Conservation (phyloP, 37 sponge, comb jelly and placozoan genomes). For the Geodia barretti region DNA sequence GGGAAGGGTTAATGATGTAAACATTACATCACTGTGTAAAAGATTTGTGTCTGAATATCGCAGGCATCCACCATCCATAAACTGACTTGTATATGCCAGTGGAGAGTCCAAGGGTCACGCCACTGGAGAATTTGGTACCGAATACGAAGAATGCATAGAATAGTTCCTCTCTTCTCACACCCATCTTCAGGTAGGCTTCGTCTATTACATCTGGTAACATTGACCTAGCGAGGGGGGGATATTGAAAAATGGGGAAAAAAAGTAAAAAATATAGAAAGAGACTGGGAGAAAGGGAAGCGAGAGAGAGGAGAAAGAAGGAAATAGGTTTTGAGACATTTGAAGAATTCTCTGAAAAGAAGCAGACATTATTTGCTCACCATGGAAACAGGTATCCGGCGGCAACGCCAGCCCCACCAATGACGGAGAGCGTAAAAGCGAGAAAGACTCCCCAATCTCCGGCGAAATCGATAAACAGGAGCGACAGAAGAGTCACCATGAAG, state of each 20-base stretch:
- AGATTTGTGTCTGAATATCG: too few relatives aligned
- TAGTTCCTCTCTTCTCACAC: constrained; percentile 81
- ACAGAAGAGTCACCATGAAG: constrained; percentile 22
- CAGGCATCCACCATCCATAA: too few relatives aligned
- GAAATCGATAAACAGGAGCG: constrained; percentile 42
- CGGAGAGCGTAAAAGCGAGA: constrained; percentile 35
- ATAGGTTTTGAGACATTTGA: too few relatives aligned
- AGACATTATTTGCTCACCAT: too few relatives aligned
- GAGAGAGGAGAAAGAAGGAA: too few relatives aligned
- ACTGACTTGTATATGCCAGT: constrained; percentile 71
- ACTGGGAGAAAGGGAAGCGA: too few relatives aligned
- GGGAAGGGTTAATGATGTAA: too few relatives aligned
- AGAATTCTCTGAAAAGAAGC: too few relatives aligned
- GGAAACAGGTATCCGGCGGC: constrained; percentile 71
- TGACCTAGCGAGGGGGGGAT: too few relatives aligned
- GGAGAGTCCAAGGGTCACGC: constrained; percentile 85
- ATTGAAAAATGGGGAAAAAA: too few relatives aligned
- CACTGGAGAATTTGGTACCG: constrained; percentile 80
- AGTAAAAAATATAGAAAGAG: too few relatives aligned
- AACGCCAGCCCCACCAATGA: constrained; percentile 68
- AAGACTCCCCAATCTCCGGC: constrained; percentile 21
- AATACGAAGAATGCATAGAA: constrained; percentile 95
- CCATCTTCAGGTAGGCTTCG: constrained; percentile 37
- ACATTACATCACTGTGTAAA: too few relatives aligned
- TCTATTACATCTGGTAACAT: constrained; percentile 96